phyloP scores from a whole-genome alignment of 2,888 invertebrate genomes.

The Harpalus rufipes region DNA sequence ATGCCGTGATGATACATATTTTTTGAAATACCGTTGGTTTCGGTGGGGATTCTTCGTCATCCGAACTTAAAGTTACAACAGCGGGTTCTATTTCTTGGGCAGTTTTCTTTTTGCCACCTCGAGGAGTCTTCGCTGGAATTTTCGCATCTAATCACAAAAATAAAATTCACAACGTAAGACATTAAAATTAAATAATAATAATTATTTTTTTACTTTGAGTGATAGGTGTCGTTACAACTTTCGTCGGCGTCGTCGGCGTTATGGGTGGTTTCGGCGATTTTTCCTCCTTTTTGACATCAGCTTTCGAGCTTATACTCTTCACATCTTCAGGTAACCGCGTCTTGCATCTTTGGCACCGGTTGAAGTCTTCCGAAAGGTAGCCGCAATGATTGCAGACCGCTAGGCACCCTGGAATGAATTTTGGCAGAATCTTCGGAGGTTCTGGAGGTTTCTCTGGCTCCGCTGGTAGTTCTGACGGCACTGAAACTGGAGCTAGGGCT shows the following conservation, averaged over 20 bases:
- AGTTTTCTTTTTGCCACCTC: conserved; percentile 73
- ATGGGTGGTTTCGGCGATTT: neutral
- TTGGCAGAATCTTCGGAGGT: conserved; percentile 79
- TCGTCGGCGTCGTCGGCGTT: neutral
- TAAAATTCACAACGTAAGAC: neutral
- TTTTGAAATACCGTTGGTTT: conserved; percentile 65
- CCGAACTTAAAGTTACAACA: conserved; percentile 85
- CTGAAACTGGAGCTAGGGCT: conserved; percentile 1
- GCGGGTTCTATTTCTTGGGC: conserved; percentile 83
- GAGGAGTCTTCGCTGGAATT: neutral
- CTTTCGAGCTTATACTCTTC: conserved; percentile 76
- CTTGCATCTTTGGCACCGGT: conserved; percentile 87
- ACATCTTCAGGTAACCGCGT: conserved; percentile 86
- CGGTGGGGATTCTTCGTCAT: conserved; percentile 80
- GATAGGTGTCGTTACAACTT: neutral
- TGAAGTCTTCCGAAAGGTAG: conserved; percentile 87
- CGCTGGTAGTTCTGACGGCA: conserved; percentile 37
- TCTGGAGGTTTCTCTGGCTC: conserved; percentile 76
- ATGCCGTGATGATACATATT: neutral
- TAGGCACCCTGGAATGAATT: conserved; percentile 84
- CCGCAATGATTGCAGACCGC: conserved; percentile 91
- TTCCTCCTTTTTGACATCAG: conserved; percentile 19
- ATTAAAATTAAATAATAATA: neutral
- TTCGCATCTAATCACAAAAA: conserved; percentile 38
- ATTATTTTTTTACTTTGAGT: neutral